Conservation (phyloP, 2,797 vertebrate genomes). For the Crocidura indochinensis region DNA sequence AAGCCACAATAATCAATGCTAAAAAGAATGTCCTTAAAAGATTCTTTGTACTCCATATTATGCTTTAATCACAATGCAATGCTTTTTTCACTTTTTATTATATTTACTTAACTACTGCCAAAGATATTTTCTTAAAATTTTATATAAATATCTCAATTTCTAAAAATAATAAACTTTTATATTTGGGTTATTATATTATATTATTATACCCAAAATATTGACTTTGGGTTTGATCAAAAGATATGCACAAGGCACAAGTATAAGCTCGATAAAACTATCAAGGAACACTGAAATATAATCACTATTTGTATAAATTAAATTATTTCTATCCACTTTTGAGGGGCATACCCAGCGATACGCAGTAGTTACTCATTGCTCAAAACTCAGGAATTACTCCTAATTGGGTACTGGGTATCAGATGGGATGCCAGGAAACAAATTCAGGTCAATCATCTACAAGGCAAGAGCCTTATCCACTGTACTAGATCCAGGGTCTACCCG, state of each 20-base stretch:
- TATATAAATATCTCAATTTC: conserved; percentile 51
- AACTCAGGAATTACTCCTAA: too few relatives aligned
- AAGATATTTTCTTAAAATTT: conserved; percentile 41
- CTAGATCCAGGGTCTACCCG: too few relatives aligned
- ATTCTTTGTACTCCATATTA: background rate
- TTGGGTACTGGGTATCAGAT: too few relatives aligned
- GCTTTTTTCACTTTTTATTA: conserved; percentile 24
- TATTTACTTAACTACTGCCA: background rate
- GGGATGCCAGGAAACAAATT: too few relatives aligned
- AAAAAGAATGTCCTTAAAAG: conserved; percentile 10
- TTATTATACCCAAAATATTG: too few relatives aligned
- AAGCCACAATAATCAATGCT: background rate
- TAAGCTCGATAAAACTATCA: background rate
- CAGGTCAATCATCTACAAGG: too few relatives aligned
- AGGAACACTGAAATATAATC: conserved; percentile 14
- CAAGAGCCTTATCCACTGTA: too few relatives aligned
- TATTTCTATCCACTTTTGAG: background rate
- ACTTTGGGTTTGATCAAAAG: background rate
- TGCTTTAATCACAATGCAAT: background rate
- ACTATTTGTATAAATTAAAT: background rate
- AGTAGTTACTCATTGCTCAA: too few relatives aligned
- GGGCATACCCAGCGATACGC: too few relatives aligned
- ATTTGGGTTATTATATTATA: too few relatives aligned
- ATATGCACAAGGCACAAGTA: conserved; percentile 44
- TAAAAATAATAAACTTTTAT: conserved; percentile 14